phyloP scores from a whole-genome alignment of 2,888 invertebrate species.

The Poecilus cupreus region DNA sequence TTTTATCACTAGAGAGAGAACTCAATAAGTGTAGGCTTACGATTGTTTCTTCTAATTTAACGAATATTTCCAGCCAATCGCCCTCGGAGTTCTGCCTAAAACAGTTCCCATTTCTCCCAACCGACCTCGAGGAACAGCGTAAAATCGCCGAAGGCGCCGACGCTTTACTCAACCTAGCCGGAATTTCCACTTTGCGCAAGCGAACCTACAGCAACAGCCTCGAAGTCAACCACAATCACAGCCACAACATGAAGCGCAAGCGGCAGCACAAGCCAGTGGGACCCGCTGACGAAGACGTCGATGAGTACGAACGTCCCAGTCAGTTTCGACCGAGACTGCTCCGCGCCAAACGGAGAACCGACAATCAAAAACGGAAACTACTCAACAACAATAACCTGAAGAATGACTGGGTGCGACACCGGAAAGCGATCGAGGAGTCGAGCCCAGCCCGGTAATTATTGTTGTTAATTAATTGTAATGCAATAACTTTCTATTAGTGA shows the following conservation, averaged over 20 bases:
- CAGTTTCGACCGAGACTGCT: conserved; percentile 69
- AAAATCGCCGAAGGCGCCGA: conserved; percentile 87
- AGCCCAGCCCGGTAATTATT: conserved; percentile 54
- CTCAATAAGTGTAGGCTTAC: too few species aligned
- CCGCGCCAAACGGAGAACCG: conserved; percentile 68
- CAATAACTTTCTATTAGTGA: conserved; percentile 57
- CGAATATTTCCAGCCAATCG: conserved; percentile 54
- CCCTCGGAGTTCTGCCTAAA: conserved; percentile 51
- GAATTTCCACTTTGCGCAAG: conserved; percentile 70
- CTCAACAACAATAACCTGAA: conserved; percentile 66
- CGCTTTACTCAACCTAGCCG: conserved; percentile 85
- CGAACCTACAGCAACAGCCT: conserved; percentile 63
- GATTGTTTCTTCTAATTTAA: too few species aligned
- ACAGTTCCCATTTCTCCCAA: conserved; percentile 68
- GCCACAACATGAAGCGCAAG: conserved; percentile 40
- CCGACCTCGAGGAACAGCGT: conserved; percentile 80
- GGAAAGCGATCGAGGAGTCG: conserved; percentile 64
- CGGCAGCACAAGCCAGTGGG: conserved; percentile 23
- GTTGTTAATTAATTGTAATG: conserved; percentile 57
- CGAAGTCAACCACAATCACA: conserved; percentile 19
- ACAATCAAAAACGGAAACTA: conserved; percentile 63
- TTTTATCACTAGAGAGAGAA: too few species aligned
- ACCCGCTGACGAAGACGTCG: background rate
- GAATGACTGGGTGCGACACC: conserved; percentile 69
- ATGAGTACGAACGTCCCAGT: conserved; percentile 65